Percentiles rank a stretch among this genome's conserved stretches.
These are phyloP conservation scores for Meda fulgida DNA, from an alignment of 2,797 vertebrate genomes.

Conservation along the genomic window DNA sequence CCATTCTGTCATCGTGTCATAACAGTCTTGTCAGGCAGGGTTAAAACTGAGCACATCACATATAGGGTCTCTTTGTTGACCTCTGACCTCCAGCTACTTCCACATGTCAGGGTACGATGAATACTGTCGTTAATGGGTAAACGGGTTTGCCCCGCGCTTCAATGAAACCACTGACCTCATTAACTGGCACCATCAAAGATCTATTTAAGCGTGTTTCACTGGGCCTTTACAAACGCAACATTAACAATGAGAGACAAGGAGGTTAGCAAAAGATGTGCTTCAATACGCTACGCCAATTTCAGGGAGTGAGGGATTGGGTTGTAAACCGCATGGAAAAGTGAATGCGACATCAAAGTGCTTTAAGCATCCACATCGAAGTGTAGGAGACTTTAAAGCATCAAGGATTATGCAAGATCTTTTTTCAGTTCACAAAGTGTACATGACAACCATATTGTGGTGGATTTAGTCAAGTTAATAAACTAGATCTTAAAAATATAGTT, in stretches of 20 bases:
- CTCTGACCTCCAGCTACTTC: constrained; percentile 55
- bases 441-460: background rate
- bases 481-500: background rate
- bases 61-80: constrained; percentile 42
- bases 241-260: constrained; percentile 38
- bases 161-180: constrained; percentile 59
- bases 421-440: background rate
- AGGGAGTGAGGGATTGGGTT: constrained; percentile 28
- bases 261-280: constrained; percentile 21
- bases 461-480: background rate
- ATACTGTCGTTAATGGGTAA: constrained; percentile 51
- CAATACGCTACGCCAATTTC: background rate
- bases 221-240: constrained; percentile 34
- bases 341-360: constrained; percentile 12
- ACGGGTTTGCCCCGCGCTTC: constrained; percentile 49
- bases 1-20: constrained; percentile 29
- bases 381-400: background rate
- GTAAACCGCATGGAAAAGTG: constrained; percentile 29
- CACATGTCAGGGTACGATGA: constrained; percentile 45
- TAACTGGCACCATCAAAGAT: constrained; percentile 57
- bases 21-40: background rate
- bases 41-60: constrained; percentile 29
- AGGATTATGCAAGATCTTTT: background rate
- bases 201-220: constrained; percentile 50
- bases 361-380: background rate